These are phyloP conservation scores for Darevskia mixta DNA, from an alignment of 2,797 vertebrate species.

Conservation along the genomic window DNA sequence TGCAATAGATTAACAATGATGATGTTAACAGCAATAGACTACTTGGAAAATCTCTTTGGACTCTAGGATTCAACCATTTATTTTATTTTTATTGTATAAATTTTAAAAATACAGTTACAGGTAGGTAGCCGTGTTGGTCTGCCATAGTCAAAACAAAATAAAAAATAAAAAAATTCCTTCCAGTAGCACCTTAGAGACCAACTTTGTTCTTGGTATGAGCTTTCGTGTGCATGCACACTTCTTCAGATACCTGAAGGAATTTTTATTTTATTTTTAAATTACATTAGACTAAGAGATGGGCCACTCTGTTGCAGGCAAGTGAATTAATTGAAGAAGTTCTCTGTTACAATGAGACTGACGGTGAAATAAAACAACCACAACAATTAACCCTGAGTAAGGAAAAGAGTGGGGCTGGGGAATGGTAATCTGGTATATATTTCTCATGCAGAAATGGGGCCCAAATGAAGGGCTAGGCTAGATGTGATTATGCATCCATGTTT, in stretches of 20 bases:
- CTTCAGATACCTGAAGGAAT: no score
- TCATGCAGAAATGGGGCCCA: no score
- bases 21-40: slow-evolving; percentile 1
- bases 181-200: no score
- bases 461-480: no score
- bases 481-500: no score
- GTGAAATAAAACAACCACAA: background rate
- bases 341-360: background rate
- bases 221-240: no score
- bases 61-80: background rate
- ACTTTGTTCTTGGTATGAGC: no score
- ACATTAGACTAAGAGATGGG: background rate
- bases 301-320: background rate
- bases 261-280: background rate
- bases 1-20: slow-evolving; percentile 62
- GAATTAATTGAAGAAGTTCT: background rate
- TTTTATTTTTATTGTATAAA: background rate
- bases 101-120: background rate
- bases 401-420: background rate
- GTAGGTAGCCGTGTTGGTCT: no score
- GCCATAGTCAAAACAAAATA: no score
- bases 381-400: background rate
- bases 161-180: no score
- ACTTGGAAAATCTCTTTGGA: slow-evolving; percentile 3
- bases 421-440: background rate